Conservation (phyloP, 2,888 invertebrate species). For the Prenolepis imparis region DNA sequence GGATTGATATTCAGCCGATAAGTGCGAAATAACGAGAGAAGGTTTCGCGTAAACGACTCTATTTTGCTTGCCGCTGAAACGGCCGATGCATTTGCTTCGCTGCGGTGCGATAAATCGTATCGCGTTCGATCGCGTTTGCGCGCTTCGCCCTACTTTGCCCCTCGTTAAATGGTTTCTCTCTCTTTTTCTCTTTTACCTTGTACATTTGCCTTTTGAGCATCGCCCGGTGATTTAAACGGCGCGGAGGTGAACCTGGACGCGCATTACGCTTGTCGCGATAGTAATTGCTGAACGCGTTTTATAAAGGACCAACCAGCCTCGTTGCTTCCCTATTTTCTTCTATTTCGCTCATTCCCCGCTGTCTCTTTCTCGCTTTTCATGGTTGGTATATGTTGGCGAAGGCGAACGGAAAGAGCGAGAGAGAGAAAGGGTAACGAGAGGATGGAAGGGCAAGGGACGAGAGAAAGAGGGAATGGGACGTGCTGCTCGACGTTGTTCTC, state of each 20-base stretch:
- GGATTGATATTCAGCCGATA: constrained; percentile 22
- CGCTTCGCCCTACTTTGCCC: background rate
- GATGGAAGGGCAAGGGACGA: background rate
- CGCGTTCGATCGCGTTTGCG: constrained; percentile 32
- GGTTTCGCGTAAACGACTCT: constrained; percentile 18
- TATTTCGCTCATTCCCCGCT: background rate
- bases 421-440: background rate
- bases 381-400: constrained; percentile 2
- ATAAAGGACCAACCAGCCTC: constrained; percentile 22
- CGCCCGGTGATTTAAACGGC: constrained; percentile 44
- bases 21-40: background rate
- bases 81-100: constrained; percentile 5
- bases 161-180: constrained; percentile 25
- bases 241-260: constrained; percentile 36
- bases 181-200: background rate
- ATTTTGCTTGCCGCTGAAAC: constrained; percentile 24
- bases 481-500: background rate
- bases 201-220: constrained; percentile 49
- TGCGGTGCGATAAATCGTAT: constrained; percentile 40
- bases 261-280: constrained; percentile 61
- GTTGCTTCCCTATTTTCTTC: background rate
- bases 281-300: constrained; percentile 64
- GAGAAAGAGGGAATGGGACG: constrained; percentile 6
- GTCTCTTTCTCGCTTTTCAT: constrained; percentile 44
- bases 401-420: background rate